phyloP scores from a whole-genome alignment of 2,888 invertebrate genomes.

The Habrosyne pyritoides region DNA sequence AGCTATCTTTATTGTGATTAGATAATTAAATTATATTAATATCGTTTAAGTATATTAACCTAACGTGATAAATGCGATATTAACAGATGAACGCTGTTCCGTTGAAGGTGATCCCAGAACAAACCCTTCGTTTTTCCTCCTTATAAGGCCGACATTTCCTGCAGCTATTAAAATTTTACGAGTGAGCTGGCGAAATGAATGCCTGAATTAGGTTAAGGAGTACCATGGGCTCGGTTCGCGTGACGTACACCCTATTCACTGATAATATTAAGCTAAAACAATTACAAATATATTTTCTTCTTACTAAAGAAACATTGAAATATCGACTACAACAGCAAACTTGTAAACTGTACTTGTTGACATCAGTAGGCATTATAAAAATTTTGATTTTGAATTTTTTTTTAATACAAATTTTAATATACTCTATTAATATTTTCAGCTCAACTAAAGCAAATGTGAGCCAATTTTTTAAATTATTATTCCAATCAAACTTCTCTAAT shows the following conservation, averaged over 20 bases:
- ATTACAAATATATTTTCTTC: slow-evolving; percentile 38
- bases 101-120: slow-evolving; percentile 43
- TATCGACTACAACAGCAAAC: not conserved
- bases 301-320: not conserved
- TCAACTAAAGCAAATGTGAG: no score
- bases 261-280: slow-evolving; percentile 58
- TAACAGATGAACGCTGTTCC: slow-evolving; percentile 29
- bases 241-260: slow-evolving; percentile 56
- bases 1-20: slow-evolving; percentile 7
- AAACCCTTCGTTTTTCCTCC: slow-evolving; percentile 57
- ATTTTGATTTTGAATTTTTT: no score
- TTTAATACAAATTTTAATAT: no score
- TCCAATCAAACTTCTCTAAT: no score
- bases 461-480: no score
- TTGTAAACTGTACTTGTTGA: not conserved
- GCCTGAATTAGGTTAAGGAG: slow-evolving; percentile 78
- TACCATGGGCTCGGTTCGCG: slow-evolving; percentile 61
- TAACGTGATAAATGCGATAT: slow-evolving; percentile 44
- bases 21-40: slow-evolving; percentile 6
- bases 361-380: no score
- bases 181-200: slow-evolving; percentile 79
- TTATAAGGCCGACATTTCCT: slow-evolving; percentile 66
- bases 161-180: slow-evolving; percentile 79
- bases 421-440: no score
- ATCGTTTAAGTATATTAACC: slow-evolving; percentile 15